Percentiles rank a stretch among this genome's conserved stretches.
phyloP scores from a whole-genome alignment of 1,140 invertebrate genomes.

The Colletes gigas region DNA sequence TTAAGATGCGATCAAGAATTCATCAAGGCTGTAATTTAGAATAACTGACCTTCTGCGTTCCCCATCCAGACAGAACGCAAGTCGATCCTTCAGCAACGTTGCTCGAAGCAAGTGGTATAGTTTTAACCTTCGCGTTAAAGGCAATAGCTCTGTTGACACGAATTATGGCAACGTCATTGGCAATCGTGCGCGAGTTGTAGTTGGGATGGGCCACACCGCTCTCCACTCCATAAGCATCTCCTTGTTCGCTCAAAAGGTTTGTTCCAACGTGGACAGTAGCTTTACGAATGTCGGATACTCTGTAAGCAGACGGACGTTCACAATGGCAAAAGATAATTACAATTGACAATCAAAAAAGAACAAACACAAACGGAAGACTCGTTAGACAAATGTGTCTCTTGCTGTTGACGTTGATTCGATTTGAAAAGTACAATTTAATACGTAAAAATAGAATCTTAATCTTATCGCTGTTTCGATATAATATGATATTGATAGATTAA shows the following conservation, averaged over 20 bases:
- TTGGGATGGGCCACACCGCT: conserved; percentile 73
- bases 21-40: no score
- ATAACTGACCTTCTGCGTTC: conserved; percentile 2
- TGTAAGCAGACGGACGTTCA: not conserved
- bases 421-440: no score
- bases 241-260: conserved; percentile 59
- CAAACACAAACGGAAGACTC: no score
- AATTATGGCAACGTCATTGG: conserved; percentile 82
- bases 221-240: conserved; percentile 66
- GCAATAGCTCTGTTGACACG: conserved; percentile 69
- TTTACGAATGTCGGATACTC: not conserved
- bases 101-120: conserved; percentile 46
- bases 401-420: no score
- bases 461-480: no score
- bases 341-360: no score
- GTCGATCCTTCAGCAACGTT: conserved; percentile 28
- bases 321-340: no score
- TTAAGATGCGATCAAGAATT: no score
- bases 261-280: conserved; percentile 68
- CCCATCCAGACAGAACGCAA: conserved; percentile 81
- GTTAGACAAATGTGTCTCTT: no score
- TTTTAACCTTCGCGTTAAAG: conserved; percentile 72
- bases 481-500: no score
- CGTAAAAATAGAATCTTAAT: no score
- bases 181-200: conserved; percentile 59